Base-by-base conservation (phyloP, 2,113 vertebrate species). In the Poeciliopsis occidentalis region DNA sequence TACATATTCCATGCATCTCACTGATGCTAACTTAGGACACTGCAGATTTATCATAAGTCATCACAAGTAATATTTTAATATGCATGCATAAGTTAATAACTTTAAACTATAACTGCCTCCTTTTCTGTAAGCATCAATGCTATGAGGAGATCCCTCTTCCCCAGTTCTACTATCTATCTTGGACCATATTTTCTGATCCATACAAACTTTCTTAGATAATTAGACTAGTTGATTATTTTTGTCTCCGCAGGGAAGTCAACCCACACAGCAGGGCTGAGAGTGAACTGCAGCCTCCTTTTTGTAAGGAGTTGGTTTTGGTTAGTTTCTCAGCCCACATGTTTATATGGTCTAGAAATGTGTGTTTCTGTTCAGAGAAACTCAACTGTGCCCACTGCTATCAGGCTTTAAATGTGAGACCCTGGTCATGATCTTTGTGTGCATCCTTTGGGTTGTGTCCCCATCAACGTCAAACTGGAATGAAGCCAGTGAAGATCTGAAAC, bases 141-240 rank as follows among this genome's bases (percentile, higher is more conserved):
- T n/a, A 24, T 24, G 24, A 64, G 8, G 30, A 30, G 63, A 34
- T 34, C 31, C 30, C 30, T n/a, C 26, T 65, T 11, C 22, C 37
- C 4, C 1, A n/a, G 13, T 26, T 30, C 22, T n/a, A 4, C 19
- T n/a, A 11, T 34, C 63, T n/a, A 4, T 37, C 12, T 30, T 37
- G 34, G 11, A 65, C 32, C 64, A 65, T 4, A 24, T 15, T 39
- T 37, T 39, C 11, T 65, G 24, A 39, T 65, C 11, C 19, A 3
- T 32, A 8, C 64, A 66, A 29, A 34, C 32, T 65, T 65, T 65
- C 32, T 37, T n/a, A 65, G 64, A 66, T 65, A 12, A 65, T 37
- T n/a, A 66, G 64, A 5, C 64, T 66, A 15, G 34, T 22, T 66
- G 37, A 26, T 27, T 66, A 27, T 41, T 66, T 39, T 66, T 39